Evolutionary conservation across 2,797 vertebrate genomes (phyloP).

Genomic region (Gastrophryne carolinensis): DNA sequence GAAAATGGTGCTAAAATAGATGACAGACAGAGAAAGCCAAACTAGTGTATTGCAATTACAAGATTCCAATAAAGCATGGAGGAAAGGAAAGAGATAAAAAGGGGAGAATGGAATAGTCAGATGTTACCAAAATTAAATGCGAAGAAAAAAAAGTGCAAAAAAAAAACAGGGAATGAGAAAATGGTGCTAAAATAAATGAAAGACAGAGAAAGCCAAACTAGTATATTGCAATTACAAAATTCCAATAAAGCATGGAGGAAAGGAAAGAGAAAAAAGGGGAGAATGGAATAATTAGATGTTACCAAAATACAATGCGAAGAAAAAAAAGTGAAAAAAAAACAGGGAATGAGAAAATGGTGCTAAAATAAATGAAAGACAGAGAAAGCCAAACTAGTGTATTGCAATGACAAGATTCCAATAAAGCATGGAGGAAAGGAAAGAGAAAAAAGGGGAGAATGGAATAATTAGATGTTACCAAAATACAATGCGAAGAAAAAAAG

Average conservation of each 20-base stretch:
- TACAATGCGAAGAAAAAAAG: not conserved
- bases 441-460: not conserved
- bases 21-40: too few relatives aligned
- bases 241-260: not conserved
- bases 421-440: not conserved
- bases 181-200: not conserved
- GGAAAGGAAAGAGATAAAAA: not conserved
- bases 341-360: not conserved
- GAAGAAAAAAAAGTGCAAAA: not conserved
- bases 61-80: not conserved
- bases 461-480: not conserved
- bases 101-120: not conserved
- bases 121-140: too few relatives aligned
- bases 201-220: not conserved
- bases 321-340: not conserved
- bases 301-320: not conserved
- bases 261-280: not conserved
- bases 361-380: not conserved
- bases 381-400: too few relatives aligned
- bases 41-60: too few relatives aligned
- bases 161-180: not conserved
- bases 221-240: too few relatives aligned
- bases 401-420: too few relatives aligned
- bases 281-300: too few relatives aligned
- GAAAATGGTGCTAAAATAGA: too few relatives aligned